phyloP scores from a whole-genome alignment of 2,888 invertebrate genomes.

The Diaprepes abbreviatus region DNA sequence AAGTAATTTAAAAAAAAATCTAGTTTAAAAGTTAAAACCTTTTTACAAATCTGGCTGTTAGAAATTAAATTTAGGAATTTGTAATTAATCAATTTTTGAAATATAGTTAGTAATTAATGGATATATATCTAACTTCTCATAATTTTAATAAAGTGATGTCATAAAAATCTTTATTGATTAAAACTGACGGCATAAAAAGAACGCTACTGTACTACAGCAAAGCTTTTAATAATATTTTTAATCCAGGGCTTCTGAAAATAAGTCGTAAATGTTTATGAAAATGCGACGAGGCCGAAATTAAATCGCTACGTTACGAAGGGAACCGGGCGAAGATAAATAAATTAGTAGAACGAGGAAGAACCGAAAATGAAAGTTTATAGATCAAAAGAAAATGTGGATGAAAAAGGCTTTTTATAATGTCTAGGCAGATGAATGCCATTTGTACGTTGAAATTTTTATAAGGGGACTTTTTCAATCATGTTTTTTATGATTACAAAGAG shows the following conservation, averaged over 20 bases:
- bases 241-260: constrained; percentile 35
- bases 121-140: too few relatives aligned
- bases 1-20: too few relatives aligned
- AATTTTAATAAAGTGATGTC: too few relatives aligned
- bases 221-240: constrained; percentile 43
- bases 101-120: too few relatives aligned
- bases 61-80: too few relatives aligned
- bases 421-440: constrained; percentile 9
- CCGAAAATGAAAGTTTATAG: constrained; percentile 40
- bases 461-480: background rate
- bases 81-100: too few relatives aligned
- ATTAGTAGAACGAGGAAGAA: constrained; percentile 24
- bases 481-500: too few relatives aligned
- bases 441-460: background rate
- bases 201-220: constrained; percentile 21
- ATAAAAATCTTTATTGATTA: constrained; percentile 9
- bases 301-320: constrained; percentile 33
- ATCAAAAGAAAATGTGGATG: constrained; percentile 37
- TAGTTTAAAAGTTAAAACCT: too few relatives aligned
- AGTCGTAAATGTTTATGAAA: constrained; percentile 47
- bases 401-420: constrained; percentile 33
- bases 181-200: background rate
- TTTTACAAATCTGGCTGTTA: too few relatives aligned
- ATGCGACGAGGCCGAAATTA: constrained; percentile 40
- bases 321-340: constrained; percentile 38